Evolutionary conservation across 2,888 invertebrate species (phyloP).

Genomic region (Balanococcus diminutus): DNA sequence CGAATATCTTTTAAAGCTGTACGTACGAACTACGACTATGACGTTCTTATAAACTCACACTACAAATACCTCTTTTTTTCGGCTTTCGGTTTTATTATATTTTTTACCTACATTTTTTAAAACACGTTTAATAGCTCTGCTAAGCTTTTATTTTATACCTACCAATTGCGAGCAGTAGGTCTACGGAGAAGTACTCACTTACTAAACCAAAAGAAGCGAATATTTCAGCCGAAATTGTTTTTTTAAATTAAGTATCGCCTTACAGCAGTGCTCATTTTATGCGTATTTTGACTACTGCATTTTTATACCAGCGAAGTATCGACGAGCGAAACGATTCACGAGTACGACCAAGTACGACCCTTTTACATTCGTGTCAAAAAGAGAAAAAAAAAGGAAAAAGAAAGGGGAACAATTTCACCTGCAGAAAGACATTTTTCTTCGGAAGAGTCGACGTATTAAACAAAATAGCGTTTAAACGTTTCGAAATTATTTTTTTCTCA

Average conservation of each 20-base stretch:
- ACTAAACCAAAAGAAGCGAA: background rate
- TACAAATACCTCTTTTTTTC: background rate
- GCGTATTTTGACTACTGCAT: background rate
- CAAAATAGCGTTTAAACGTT: background rate
- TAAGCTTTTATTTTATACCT: background rate
- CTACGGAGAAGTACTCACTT: background rate
- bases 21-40: too few relatives aligned
- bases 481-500: background rate
- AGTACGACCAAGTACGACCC: background rate
- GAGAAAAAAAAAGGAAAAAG: too few relatives aligned
- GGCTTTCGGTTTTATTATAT: background rate
- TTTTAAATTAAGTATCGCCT: background rate
- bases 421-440: background rate
- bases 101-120: background rate
- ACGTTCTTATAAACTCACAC: too few relatives aligned
- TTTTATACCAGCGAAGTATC: background rate
- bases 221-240: background rate
- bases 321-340: background rate
- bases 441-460: background rate
- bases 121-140: background rate
- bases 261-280: background rate
- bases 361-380: background rate
- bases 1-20: slow-evolving; percentile 25
- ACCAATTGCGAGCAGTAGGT: background rate
- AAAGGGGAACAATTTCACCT: background rate